These are phyloP conservation scores for Thecocarcelia acutangulata DNA, from an alignment of 2,888 invertebrate species.

Conservation along the genomic window DNA sequence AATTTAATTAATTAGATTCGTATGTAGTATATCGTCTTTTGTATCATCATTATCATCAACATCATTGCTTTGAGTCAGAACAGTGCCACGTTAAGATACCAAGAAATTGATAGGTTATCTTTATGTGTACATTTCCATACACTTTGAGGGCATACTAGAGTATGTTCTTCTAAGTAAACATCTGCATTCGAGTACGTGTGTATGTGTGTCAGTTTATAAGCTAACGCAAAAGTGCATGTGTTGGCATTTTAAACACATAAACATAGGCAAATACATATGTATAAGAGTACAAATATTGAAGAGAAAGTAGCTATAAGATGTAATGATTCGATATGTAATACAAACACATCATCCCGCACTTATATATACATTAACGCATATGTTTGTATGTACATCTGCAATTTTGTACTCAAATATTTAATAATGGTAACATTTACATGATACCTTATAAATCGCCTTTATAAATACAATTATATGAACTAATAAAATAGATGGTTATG, in stretches of 20 bases:
- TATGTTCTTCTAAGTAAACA: slow-evolving; percentile 10
- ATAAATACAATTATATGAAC: slow-evolving; percentile 31
- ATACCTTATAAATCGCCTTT: slow-evolving; percentile 34
- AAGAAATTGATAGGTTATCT: slow-evolving; percentile 41
- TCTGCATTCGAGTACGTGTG: no score
- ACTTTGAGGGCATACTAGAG: slow-evolving; percentile 7
- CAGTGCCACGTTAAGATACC: slow-evolving; percentile 20
- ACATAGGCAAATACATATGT: background rate
- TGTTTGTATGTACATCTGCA: no score
- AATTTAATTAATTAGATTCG: slow-evolving; percentile 65
- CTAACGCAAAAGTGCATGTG: background rate
- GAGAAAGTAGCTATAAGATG: background rate
- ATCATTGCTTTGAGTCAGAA: background rate
- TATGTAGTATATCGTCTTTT: background rate
- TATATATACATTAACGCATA: background rate
- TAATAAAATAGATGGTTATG: background rate
- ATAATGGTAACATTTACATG: slow-evolving; percentile 28
- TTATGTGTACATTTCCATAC: slow-evolving; percentile 1
- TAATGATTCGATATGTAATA: slow-evolving; percentile 10
- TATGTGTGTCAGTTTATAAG: background rate
- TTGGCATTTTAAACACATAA: background rate
- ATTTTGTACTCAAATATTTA: no score
- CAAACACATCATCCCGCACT: background rate
- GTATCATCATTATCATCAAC: background rate
- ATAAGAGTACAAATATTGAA: background rate